Evolutionary conservation across 2,888 invertebrate species (phyloP).

Genomic region (Dasysyrphus albostriatus): DNA sequence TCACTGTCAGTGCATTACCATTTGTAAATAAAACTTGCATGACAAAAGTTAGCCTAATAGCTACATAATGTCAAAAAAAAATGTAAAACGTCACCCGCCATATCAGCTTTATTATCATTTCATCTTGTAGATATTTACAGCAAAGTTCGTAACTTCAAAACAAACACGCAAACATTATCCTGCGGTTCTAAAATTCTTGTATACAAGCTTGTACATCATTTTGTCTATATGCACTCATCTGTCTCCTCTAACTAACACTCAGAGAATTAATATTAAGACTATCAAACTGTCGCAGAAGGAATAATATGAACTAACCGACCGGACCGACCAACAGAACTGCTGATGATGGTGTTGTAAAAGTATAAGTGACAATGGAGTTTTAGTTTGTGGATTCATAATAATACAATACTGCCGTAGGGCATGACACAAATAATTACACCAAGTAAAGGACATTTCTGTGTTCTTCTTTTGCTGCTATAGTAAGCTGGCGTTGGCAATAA

Average conservation of each 20-base stretch:
- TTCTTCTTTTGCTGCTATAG: not conserved
- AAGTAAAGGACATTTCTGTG: constrained; percentile 57
- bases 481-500: constrained; percentile 15
- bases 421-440: constrained; percentile 66
- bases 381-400: constrained; percentile 35
- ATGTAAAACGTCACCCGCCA: not conserved
- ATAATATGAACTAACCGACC: constrained; percentile 15
- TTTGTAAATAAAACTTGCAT: not conserved
- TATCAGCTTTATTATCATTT: not conserved
- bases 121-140: not conserved
- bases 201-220: constrained; percentile 49
- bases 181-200: constrained; percentile 42
- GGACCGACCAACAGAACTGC: not conserved
- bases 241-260: constrained; percentile 68
- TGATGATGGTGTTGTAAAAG: constrained; percentile 38
- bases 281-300: constrained; percentile 34
- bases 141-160: constrained; percentile 54
- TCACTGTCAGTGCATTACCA: not conserved
- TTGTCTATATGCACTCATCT: constrained; percentile 13
- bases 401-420: constrained; percentile 55
- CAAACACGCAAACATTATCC: constrained; percentile 65
- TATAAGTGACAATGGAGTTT: constrained; percentile 42
- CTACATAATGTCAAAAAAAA: not conserved
- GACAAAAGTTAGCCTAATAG: not conserved
- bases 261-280: constrained; percentile 59